Evolutionary conservation across 2,888 invertebrate species (phyloP), one percentile per base, ranked within the genome.

Genomic region (Scaptomyza caliginosa): DNA sequence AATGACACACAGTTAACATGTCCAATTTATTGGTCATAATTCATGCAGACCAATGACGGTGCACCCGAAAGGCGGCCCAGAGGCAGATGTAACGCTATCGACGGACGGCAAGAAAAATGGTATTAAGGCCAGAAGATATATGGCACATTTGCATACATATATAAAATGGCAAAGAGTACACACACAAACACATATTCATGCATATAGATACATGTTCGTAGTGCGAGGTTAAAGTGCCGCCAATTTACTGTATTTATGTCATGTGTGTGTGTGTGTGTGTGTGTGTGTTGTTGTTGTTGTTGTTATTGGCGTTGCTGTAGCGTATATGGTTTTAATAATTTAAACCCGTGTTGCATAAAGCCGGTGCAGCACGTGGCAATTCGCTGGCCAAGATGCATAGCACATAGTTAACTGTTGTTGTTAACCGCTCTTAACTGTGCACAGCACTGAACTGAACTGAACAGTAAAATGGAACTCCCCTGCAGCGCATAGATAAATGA

Each of bases 21-120:
- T 84, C 83, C 85, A 85, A 85, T 86, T 86, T 86, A 86, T 86
- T 79, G 86, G 79, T 68, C 74, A 86, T 86, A 85, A 86, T 79
- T 86, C 84, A 86, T 79, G 86, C 70, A 66, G 48, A 48, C 59
- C 75, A 74, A 68, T 52, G 52, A 46, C 70, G 51, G 42, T 13
- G 51, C 43, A 17, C 52, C 42, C 67, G 54, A 68, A 65, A 57
- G 71, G 67, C 62, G 11, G 34, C 55, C 43, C 64, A 38, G 40
- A 32, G 54, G 50, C 49, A 17, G 51, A 26, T 38, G 39, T 30
- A 36, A 19, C 45, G 58, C 60, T 55, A 80, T 83, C 76, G 83
- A 21, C 42, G 30, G 62, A 46, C 46, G 13, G 67, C 67, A 83
- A 75, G 84, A 83, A 81, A 81, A 83, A 82, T 83, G 78, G 67